These are phyloP conservation scores for Nylanderia fulva DNA, from an alignment of 1,140 invertebrate species.

Conservation along the genomic window DNA sequence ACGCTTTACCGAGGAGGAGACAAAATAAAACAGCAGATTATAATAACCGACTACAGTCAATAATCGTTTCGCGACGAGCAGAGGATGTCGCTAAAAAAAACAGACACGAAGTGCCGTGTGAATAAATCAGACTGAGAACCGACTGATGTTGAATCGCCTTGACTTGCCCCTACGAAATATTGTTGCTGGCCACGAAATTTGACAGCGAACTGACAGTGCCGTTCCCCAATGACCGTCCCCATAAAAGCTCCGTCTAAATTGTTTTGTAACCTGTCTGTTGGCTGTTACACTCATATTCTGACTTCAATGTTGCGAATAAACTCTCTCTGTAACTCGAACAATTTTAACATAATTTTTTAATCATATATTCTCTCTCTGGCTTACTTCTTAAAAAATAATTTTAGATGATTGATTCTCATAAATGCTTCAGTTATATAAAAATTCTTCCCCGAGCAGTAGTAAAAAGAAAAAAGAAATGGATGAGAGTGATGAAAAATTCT, in stretches of 20 bases:
- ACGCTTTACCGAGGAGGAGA: not conserved
- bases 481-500: not conserved
- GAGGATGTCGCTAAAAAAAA: not conserved
- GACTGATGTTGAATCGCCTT: not conserved
- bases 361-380: not conserved
- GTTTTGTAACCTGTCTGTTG: conserved; percentile 63
- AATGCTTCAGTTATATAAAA: not conserved
- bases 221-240: conserved; percentile 18
- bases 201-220: conserved; percentile 65
- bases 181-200: conserved; percentile 58
- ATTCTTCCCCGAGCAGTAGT: not conserved
- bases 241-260: conserved; percentile 64
- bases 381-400: not conserved
- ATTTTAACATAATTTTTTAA: not conserved
- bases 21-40: not conserved
- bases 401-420: not conserved
- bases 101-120: conserved; percentile 18
- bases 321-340: not conserved
- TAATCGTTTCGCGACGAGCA: not conserved
- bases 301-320: conserved; percentile 2
- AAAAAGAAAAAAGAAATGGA: no score
- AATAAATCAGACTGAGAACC: conserved; percentile 20
- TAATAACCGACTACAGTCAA: not conserved
- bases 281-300: conserved; percentile 11
- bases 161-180: conserved; percentile 11